Evolutionary conservation across 2,888 invertebrate genomes (phyloP).

Genomic region (Zeuzera pyrina): DNA sequence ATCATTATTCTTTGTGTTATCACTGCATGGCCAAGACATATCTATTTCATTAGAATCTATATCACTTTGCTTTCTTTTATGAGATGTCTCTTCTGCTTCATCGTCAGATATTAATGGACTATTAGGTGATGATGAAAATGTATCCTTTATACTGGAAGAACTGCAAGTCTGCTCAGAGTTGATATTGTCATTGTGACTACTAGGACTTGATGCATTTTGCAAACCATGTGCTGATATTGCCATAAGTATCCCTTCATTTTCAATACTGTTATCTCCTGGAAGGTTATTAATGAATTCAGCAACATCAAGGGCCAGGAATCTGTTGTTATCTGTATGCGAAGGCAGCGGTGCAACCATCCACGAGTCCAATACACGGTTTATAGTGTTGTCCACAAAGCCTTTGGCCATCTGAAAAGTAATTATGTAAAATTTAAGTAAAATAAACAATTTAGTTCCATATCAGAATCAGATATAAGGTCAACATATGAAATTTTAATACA

Average conservation of each 20-base stretch:
- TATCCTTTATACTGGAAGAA: slow-evolving; percentile 15
- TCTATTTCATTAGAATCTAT: slow-evolving; percentile 27
- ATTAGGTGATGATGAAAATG: slow-evolving; percentile 25
- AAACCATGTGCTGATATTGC: slow-evolving; percentile 82
- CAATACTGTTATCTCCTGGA: slow-evolving; percentile 72
- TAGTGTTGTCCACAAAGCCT: slow-evolving; percentile 79
- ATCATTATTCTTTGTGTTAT: slow-evolving; percentile 21
- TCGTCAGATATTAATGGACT: slow-evolving; percentile 35
- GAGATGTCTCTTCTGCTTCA: slow-evolving; percentile 18
- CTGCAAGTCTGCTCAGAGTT: slow-evolving; percentile 8
- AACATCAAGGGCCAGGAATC: slow-evolving; percentile 50
- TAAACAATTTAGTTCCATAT: too few relatives aligned
- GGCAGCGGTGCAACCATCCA: slow-evolving; percentile 67
- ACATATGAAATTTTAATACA: not conserved
- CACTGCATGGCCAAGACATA: slow-evolving; percentile 29
- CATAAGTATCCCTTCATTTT: slow-evolving; percentile 82
- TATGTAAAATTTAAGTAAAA: too few relatives aligned
- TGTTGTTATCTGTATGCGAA: slow-evolving; percentile 41
- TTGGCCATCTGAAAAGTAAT: slow-evolving; percentile 65
- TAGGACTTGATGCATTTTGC: slow-evolving; percentile 49
- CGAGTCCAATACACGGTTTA: slow-evolving; percentile 78
- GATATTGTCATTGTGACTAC: slow-evolving; percentile 20
- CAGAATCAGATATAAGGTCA: too few relatives aligned
- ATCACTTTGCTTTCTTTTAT: slow-evolving; percentile 22
- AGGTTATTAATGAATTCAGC: slow-evolving; percentile 70